These are phyloP conservation scores for Anoura caudifer DNA, from an alignment of 2,113 vertebrate species.

Conservation along the genomic window DNA sequence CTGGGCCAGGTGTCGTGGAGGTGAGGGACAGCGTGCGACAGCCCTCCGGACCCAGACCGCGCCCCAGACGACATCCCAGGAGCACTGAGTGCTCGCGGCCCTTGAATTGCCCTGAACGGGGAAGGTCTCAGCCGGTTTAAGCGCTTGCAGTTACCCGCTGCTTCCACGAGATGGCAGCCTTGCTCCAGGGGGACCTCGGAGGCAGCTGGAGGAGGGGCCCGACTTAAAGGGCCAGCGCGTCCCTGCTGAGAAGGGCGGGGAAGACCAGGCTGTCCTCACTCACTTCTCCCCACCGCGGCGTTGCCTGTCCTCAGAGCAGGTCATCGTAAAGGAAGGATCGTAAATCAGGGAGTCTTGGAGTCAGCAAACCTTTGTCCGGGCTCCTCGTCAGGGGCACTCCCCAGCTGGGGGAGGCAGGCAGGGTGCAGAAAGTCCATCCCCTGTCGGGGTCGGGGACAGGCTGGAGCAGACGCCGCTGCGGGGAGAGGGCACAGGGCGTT, in stretches of 20 bases:
- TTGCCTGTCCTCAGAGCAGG: background rate
- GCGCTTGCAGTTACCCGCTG: fast-evolving
- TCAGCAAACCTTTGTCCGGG: fast-evolving
- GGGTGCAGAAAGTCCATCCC: too few relatives aligned
- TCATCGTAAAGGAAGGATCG: background rate
- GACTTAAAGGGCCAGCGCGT: background rate
- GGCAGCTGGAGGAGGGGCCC: fast-evolving
- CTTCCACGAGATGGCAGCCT: slow-evolving; percentile 50
- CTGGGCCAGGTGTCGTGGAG: background rate
- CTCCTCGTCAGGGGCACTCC: background rate
- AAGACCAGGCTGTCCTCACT: background rate
- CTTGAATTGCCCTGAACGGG: fast-evolving
- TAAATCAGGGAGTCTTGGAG: too few relatives aligned
- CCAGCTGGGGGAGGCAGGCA: too few relatives aligned
- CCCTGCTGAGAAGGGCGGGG: background rate
- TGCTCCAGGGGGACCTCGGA: fast-evolving
- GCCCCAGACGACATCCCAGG: fast-evolving
- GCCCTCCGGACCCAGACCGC: fast-evolving
- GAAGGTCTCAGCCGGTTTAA: background rate
- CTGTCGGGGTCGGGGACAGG: too few relatives aligned
- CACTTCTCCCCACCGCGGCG: fast-evolving
- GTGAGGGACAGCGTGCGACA: background rate
- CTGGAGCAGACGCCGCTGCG: too few relatives aligned
- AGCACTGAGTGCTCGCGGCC: fast-evolving
- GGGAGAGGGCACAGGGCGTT: too few relatives aligned